phyloP scores from a whole-genome alignment of 2,888 invertebrate genomes.

The Theretra japonica region DNA sequence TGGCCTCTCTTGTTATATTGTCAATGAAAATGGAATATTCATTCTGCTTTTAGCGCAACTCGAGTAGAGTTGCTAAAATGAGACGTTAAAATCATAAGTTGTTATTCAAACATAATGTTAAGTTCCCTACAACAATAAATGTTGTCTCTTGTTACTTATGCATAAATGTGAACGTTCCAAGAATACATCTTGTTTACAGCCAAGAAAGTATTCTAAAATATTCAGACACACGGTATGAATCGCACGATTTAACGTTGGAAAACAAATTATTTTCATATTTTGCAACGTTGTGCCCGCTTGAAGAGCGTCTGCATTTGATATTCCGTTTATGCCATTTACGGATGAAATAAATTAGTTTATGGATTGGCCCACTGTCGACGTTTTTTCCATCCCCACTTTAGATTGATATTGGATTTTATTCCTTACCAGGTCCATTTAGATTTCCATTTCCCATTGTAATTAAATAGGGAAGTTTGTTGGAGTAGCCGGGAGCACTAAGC shows the following conservation, averaged over 20 bases:
- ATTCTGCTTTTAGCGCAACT: not conserved
- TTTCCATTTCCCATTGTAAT: constrained; percentile 73
- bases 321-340: constrained; percentile 55
- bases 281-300: constrained; percentile 7
- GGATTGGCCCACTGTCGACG: constrained; percentile 60
- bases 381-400: constrained; percentile 43
- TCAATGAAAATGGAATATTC: not conserved
- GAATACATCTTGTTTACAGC: constrained; percentile 27
- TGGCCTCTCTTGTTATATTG: not conserved
- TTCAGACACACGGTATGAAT: constrained; percentile 23
- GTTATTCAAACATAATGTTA: not conserved
- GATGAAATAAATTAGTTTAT: constrained; percentile 69
- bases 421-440: constrained; percentile 64
- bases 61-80: not conserved
- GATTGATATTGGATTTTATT: constrained; percentile 65
- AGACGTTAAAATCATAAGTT: not conserved
- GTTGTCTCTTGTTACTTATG: constrained; percentile 13
- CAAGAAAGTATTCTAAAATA: constrained; percentile 24
- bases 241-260: constrained; percentile 21
- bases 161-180: constrained; percentile 21
- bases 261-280: constrained; percentile 29
- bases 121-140: constrained; percentile 2
- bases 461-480: constrained; percentile 67
- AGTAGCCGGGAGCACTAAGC: constrained; percentile 47
- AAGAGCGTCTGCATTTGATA: constrained; percentile 44